Evolutionary conservation across 2,113 vertebrate genomes (phyloP).

Genomic region (Tyto alba): DNA sequence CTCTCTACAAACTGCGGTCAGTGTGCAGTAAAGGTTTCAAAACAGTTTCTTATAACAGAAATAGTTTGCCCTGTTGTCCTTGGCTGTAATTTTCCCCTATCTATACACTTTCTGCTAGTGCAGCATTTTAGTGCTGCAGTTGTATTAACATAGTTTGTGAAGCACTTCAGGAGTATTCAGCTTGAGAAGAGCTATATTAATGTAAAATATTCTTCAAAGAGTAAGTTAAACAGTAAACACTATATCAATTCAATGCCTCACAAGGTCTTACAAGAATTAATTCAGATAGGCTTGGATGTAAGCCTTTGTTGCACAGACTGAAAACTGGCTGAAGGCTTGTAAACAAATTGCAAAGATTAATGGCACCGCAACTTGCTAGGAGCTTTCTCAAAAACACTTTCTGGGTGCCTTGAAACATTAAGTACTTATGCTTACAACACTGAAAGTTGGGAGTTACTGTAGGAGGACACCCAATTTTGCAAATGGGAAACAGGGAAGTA

Average conservation of each 20-base stretch:
- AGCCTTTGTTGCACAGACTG: not conserved
- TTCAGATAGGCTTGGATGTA: constrained; percentile 3
- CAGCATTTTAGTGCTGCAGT: not conserved
- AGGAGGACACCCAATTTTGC: not conserved
- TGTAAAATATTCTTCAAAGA: constrained; percentile 39
- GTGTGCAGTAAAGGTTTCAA: not conserved
- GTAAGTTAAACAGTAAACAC: constrained; percentile 46
- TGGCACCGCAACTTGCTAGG: not conserved
- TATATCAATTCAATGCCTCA: constrained; percentile 29
- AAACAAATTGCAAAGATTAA: constrained; percentile 48
- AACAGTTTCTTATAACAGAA: not conserved
- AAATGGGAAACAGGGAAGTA: not conserved
- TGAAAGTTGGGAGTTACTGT: not conserved
- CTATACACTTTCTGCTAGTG: not conserved
- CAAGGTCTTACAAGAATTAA: constrained; percentile 35
- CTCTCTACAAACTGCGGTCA: not conserved
- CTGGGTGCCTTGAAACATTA: not conserved
- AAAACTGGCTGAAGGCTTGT: constrained; percentile 2
- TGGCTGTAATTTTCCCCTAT: constrained; percentile 4
- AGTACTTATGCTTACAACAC: not conserved
- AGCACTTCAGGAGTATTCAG: constrained; percentile 22
- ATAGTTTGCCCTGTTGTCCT: not conserved
- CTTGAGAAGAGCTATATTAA: constrained; percentile 15
- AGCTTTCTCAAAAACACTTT: not conserved
- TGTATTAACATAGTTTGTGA: not conserved